Evolutionary conservation across 1,140 invertebrate species (phyloP), one percentile per base, ranked within the genome.

Genomic region (Drosophila quadrilineata): DNA sequence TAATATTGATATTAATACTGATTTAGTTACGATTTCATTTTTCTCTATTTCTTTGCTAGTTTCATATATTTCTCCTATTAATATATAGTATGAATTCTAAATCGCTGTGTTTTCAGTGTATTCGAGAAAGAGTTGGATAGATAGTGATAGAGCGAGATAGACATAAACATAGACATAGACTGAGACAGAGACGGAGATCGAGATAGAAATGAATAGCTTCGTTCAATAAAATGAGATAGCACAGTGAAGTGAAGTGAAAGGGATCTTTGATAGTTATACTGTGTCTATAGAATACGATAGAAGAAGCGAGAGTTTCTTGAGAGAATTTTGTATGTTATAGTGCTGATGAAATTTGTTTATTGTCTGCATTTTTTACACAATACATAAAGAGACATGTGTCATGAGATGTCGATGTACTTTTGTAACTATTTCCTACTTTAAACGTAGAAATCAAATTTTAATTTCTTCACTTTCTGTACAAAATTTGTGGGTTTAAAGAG

Each of bases 1-100:
- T 67, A 67, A 67, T 29, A 24, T 12, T 52, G 16, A 26, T 22
- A 66, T 36, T 31, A 56, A 12, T 38, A 36, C 40, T 46, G 41
- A 14, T 50, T 54, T 22, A 3, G 6, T 22, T 6, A 16, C 28
- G 24, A 24, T 43, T n/a, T n/a, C n/a, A 43, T 24, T 45, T n/a
- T 41, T 19, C 40, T 8, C 16, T 12, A 17, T 2, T 3, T 35
- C 14, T 26, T 43, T 21, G 35, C 14, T 28, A 24, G 12, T 26
- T 5, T 16, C n/a, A 41, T 46, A 38, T 12, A 38, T 35, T 46
- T 26, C 17, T 29, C 0, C 3, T 9, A 40, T 24, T 12, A 12
- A 41, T 54, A 62, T 29, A 21, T 26, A 31, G 14, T 40, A 35
- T 29, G 24, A 14, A 9, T 17, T 43, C 40, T 26, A 31, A n/a